A percentile compares a stretch with the other conserved stretches of the same genome.
Evolutionary conservation across 2,113 vertebrate species (phyloP).

Genomic region (Alligator sinensis): DNA sequence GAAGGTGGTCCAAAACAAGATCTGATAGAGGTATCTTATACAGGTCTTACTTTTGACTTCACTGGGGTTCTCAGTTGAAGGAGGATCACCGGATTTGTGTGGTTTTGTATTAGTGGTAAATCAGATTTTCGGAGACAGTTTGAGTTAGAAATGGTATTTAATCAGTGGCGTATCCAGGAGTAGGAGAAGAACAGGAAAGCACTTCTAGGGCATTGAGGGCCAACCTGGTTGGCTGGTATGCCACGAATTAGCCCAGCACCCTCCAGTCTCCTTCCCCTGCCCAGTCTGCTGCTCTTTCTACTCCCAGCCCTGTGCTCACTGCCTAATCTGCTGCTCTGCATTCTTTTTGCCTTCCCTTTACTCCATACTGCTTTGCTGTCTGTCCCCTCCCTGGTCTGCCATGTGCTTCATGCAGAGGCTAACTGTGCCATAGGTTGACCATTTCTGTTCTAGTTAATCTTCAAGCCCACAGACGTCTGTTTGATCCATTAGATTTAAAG

Average conservation of each 20-base stretch:
- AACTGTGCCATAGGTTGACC: not conserved
- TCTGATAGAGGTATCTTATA: not conserved
- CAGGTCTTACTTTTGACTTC: not conserved
- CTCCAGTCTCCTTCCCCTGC: too few relatives aligned
- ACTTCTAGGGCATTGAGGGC: too few relatives aligned
- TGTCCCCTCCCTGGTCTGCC: too few relatives aligned
- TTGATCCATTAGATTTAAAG: conserved; percentile 5
- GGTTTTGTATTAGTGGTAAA: not conserved
- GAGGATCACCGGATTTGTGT: not conserved
- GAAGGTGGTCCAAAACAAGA: not conserved
- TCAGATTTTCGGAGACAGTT: conserved; percentile 25
- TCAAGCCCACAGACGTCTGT: not conserved
- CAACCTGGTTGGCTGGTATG: too few relatives aligned
- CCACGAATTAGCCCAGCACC: too few relatives aligned
- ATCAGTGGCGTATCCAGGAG: too few relatives aligned
- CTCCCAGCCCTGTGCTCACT: too few relatives aligned
- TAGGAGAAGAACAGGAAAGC: too few relatives aligned
- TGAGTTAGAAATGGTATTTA: not conserved
- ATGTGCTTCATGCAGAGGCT: not conserved
- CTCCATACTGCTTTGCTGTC: too few relatives aligned
- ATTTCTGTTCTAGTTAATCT: not conserved
- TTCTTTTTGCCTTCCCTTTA: too few relatives aligned
- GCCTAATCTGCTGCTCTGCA: too few relatives aligned
- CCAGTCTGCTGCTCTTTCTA: too few relatives aligned
- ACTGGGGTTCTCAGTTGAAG: not conserved